Base-by-base conservation (phyloP, 2,797 vertebrate genomes). In the Pangasius mekongensis region DNA sequence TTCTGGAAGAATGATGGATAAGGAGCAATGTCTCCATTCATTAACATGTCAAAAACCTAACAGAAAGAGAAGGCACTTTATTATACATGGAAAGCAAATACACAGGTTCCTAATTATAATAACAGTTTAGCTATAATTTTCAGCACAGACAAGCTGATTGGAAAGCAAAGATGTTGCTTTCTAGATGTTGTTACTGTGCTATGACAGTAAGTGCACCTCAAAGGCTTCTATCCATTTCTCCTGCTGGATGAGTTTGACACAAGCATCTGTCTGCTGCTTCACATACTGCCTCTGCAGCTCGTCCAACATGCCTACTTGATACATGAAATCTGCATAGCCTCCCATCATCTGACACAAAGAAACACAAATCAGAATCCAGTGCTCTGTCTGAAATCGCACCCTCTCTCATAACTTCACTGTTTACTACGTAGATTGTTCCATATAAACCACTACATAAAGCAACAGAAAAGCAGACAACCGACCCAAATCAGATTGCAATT, bases 1-100 rank as follows among this genome's bases (percentile, higher is more conserved):
- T 97, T 98, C 92, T 96, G 95, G 91, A 94, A 96, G 91, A 96
- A 97, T 47, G 95, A 97, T 27, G 95, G 94, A 89, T 96, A 95
- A 0, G 89, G 90, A 0, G 83, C 93, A 87, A 94, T 0, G 27
- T 97, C 97, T 0, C 97, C 97, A 60, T 96, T 96, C 74, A 98
- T 85, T 76, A 97, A 94, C 52, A 87, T 81, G 91, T 97, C 96
- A 92, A 98, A 96, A 69, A 97, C 93, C 97, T 98, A 90, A 60
- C 30, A 60, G 47, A 69, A 69, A 69, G 30, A 84, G 18, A 54
- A 84, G 14, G 47, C 64, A 69, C 5, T 52, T 52, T 84, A 66
- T 13, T 33, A 13, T 24, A 20, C n/a, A 69, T 3, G 5, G 84
- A 71, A 58, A 58, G 16, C 66, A 84, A 39, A 73, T 66, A 18